These are phyloP conservation scores for Drosophila tanythrix DNA, from an alignment of 2,888 invertebrate genomes.

Conservation along the genomic window DNA sequence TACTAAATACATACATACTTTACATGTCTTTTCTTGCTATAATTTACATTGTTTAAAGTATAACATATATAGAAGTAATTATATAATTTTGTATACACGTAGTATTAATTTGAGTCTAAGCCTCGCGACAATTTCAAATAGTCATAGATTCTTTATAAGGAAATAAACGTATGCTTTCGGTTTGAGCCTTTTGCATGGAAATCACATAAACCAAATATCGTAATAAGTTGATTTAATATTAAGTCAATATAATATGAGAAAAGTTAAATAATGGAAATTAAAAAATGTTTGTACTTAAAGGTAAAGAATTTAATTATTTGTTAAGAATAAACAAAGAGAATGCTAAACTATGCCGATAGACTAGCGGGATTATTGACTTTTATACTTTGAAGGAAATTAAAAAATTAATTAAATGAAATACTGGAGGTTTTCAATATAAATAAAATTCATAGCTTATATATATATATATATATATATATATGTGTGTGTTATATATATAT, in stretches of 20 bases:
- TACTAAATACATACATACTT: constrained; percentile 68
- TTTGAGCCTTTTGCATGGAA: constrained; percentile 65
- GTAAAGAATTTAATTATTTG: constrained; percentile 45
- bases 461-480: constrained; percentile 19
- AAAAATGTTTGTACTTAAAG: constrained; percentile 70
- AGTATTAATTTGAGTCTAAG: constrained; percentile 59
- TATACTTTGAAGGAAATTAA: constrained; percentile 27
- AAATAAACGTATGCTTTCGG: constrained; percentile 43
- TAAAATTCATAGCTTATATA: constrained; percentile 28
- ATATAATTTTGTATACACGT: constrained; percentile 54
- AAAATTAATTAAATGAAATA: constrained; percentile 41
- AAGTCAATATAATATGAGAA: constrained; percentile 38
- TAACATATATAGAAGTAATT: constrained; percentile 50
- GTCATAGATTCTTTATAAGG: constrained; percentile 45
- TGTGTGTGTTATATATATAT: constrained; percentile 9
- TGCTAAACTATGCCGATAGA: constrained; percentile 14
- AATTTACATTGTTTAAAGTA: constrained; percentile 55
- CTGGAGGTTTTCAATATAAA: constrained; percentile 38
- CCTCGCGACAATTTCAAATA: constrained; percentile 56
- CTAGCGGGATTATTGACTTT: constrained; percentile 10
- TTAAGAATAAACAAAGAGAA: constrained; percentile 30
- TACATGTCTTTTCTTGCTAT: constrained; percentile 61
- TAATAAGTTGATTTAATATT: constrained; percentile 19
- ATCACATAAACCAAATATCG: constrained; percentile 47
- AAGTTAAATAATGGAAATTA: constrained; percentile 53